Percentiles rank a stretch among this genome's conserved stretches.
Conservation (phyloP, 2,113 vertebrate species). For the Carollia perspicillata region DNA sequence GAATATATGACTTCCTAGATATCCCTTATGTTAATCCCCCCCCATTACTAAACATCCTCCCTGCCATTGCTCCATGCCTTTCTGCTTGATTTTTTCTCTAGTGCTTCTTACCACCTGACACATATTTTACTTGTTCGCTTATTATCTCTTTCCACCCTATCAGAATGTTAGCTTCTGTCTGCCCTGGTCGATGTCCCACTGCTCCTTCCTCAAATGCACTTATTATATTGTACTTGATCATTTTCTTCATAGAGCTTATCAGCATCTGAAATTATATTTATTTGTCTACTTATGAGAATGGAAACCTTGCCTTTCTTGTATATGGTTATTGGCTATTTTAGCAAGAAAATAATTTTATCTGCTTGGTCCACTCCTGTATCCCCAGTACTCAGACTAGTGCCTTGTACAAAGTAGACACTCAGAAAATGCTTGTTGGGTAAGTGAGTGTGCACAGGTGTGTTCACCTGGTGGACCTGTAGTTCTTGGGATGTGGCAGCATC, state of each 20-base stretch:
- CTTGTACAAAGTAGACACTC: not conserved
- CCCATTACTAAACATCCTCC: not conserved
- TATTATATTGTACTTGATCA: not conserved
- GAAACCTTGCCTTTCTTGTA: not conserved
- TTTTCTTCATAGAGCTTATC: not conserved
- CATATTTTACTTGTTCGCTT: not conserved
- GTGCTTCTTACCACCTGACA: not conserved
- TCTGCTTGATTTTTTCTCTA: not conserved
- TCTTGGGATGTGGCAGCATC: not conserved
- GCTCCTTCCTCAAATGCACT: not conserved
- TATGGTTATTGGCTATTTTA: not conserved
- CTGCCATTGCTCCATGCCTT: not conserved
- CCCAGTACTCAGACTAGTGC: not conserved
- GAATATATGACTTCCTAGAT: not conserved
- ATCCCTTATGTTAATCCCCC: not conserved
- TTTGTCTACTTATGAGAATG: not conserved
- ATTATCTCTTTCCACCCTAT: not conserved
- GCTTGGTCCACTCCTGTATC: not conserved
- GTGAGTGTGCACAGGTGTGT: not conserved
- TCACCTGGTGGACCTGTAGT: too few relatives aligned
- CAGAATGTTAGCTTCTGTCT: not conserved
- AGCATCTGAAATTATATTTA: not conserved
- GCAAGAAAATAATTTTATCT: not conserved
- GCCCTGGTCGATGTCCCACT: not conserved
- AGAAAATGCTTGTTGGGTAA: not conserved